A percentile compares a stretch with the other conserved stretches of the same genome.
Conservation (phyloP, 2,797 vertebrate species). For the Sebastes baramenuke region DNA sequence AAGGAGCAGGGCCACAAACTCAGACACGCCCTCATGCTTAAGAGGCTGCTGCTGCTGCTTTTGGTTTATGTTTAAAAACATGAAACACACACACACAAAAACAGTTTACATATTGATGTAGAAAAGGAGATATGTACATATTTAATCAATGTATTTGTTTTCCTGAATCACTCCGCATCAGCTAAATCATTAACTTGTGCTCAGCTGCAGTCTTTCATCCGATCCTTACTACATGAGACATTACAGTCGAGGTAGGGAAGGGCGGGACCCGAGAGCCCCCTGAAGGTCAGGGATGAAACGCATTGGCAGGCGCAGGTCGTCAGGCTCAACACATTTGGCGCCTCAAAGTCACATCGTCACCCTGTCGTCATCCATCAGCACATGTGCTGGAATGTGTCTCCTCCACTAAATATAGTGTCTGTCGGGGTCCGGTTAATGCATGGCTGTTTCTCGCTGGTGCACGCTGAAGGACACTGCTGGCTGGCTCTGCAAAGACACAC, state of each 20-base stretch:
- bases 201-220: conserved; percentile 27
- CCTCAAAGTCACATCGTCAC: conserved; percentile 78
- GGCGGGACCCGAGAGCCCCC: background rate
- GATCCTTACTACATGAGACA: conserved; percentile 24
- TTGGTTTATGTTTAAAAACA: conserved; percentile 5
- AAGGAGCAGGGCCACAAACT: conserved; percentile 5
- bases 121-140: background rate
- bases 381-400: conserved; percentile 72
- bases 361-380: conserved; percentile 80
- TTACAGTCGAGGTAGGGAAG: background rate
- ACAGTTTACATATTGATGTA: background rate
- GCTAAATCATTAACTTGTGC: conserved; percentile 41
- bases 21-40: background rate
- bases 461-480: conserved; percentile 63
- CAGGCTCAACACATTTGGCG: conserved; percentile 73
- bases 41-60: conserved; percentile 50
- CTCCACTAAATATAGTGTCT: conserved; percentile 78
- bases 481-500: conserved; percentile 33
- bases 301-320: conserved; percentile 63
- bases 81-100: background rate
- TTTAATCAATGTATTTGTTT: background rate
- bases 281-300: conserved; percentile 71
- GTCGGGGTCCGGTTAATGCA: conserved; percentile 63
- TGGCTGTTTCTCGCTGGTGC: conserved; percentile 58
- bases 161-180: background rate